Evolutionary conservation across 30 jellyfish, hydroid and myxozoan species (phyloP).

Genomic region (Aurelia sp.): DNA sequence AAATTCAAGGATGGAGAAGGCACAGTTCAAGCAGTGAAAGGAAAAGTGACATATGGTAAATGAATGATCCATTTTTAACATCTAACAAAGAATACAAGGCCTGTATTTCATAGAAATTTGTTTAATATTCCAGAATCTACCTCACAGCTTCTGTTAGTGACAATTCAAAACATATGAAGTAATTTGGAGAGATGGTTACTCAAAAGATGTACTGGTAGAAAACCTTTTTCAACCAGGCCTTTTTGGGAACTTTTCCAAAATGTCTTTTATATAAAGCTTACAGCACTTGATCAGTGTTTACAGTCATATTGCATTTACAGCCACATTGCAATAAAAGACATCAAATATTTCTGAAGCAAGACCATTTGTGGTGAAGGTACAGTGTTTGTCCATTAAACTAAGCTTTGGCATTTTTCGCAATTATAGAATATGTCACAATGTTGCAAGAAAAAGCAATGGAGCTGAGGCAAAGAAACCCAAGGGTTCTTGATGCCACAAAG

Average conservation of each 20-base stretch:
- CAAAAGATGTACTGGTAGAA: too few species aligned
- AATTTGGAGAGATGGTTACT: too few species aligned
- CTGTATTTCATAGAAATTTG: neutral
- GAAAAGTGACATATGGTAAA: constrained; percentile 2
- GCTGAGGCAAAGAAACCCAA: neutral
- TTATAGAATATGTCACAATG: constrained; percentile 8
- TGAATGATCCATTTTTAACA: neutral
- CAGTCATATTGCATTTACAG: too few species aligned
- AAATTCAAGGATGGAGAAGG: constrained; percentile 23
- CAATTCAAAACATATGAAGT: too few species aligned
- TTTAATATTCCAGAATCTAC: too few species aligned
- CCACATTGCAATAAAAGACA: too few species aligned
- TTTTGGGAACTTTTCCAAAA: too few species aligned
- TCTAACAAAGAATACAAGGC: neutral
- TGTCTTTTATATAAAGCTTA: too few species aligned
- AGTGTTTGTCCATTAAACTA: neutral
- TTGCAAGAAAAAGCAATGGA: constrained; percentile 10
- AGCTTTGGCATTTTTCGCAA: neutral
- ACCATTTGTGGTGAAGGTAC: neutral
- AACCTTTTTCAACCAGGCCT: too few species aligned
- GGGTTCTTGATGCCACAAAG: neutral
- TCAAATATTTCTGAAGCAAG: neutral
- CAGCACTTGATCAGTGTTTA: too few species aligned
- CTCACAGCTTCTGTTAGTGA: too few species aligned
- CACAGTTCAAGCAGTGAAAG: constrained; percentile 30